phyloP scores from a whole-genome alignment of 2,888 invertebrate genomes.

The Calephelis perditalis region DNA sequence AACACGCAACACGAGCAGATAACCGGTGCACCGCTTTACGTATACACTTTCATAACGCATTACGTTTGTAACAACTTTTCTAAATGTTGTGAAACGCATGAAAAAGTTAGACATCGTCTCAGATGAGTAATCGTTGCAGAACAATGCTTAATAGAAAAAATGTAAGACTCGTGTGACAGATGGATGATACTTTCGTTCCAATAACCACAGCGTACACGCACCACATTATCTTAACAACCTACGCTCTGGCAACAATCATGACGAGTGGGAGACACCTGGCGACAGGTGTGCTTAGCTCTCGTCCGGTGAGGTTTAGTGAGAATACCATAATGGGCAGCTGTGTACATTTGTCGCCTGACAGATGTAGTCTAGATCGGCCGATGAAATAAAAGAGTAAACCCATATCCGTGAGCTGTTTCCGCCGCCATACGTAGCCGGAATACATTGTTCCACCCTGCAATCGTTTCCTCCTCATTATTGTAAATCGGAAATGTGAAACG shows the following conservation, averaged over 20 bases:
- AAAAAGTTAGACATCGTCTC: slow-evolving; percentile 63
- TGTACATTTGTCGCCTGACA: slow-evolving; percentile 60
- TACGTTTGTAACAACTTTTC: slow-evolving; percentile 68
- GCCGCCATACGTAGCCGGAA: slow-evolving; percentile 61
- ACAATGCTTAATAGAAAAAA: slow-evolving; percentile 40
- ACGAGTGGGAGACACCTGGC: slow-evolving; percentile 50
- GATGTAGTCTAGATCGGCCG: slow-evolving; percentile 72
- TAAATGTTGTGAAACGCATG: slow-evolving; percentile 61
- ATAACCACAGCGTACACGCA: slow-evolving; percentile 19
- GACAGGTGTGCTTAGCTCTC: slow-evolving; percentile 61
- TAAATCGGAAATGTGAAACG: slow-evolving; percentile 54
- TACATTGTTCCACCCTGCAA: slow-evolving; percentile 67
- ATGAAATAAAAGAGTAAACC: slow-evolving; percentile 68
- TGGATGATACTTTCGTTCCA: slow-evolving; percentile 55
- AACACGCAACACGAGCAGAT: slow-evolving; percentile 43
- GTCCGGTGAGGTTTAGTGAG: slow-evolving; percentile 50
- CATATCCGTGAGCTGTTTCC: slow-evolving; percentile 69
- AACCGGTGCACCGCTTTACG: slow-evolving; percentile 53
- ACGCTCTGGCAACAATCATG: slow-evolving; percentile 22
- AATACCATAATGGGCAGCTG: slow-evolving; percentile 65
- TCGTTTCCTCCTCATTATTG: slow-evolving; percentile 66
- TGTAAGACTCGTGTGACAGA: slow-evolving; percentile 49
- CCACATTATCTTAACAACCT: slow-evolving; percentile 28
- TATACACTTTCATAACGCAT: slow-evolving; percentile 71
- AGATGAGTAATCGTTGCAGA: slow-evolving; percentile 59